These are phyloP conservation scores for Volucella inflata DNA, from an alignment of 2,888 invertebrate species.

Conservation along the genomic window DNA sequence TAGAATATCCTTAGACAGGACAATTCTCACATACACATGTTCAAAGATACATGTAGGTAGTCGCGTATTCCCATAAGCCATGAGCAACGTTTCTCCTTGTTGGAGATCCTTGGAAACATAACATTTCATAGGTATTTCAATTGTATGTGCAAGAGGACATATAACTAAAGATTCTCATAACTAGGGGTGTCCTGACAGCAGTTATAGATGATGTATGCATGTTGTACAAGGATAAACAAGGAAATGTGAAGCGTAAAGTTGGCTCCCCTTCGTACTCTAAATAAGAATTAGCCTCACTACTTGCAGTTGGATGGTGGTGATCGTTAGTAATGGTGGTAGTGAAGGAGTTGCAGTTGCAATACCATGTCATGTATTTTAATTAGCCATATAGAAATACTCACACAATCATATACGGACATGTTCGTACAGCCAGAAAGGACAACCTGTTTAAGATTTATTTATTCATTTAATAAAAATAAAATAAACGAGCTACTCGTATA, in stretches of 20 bases:
- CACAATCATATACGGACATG: too few species aligned
- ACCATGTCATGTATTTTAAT: slow-evolving; percentile 64
- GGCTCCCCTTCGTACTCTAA: slow-evolving; percentile 52
- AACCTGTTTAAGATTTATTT: slow-evolving; percentile 63
- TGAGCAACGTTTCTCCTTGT: slow-evolving; percentile 22
- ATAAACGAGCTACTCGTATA: slow-evolving; percentile 20
- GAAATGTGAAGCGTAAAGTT: slow-evolving; percentile 71
- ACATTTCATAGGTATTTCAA: slow-evolving; percentile 22
- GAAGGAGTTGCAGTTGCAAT: slow-evolving; percentile 55
- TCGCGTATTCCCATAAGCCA: too few species aligned
- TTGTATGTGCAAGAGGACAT: slow-evolving; percentile 54
- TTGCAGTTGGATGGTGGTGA: not conserved
- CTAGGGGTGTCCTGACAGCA: slow-evolving; percentile 69
- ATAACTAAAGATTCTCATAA: slow-evolving; percentile 69
- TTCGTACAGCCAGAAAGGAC: not conserved
- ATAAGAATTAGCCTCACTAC: slow-evolving; percentile 65
- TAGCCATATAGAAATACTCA: slow-evolving; percentile 33
- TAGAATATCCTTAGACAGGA: slow-evolving; percentile 53
- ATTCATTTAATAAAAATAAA: slow-evolving; percentile 63
- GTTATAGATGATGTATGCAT: slow-evolving; percentile 64
- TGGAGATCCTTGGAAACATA: slow-evolving; percentile 60
- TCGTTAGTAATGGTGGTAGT: slow-evolving; percentile 20
- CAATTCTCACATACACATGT: slow-evolving; percentile 15
- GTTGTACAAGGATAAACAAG: slow-evolving; percentile 71
- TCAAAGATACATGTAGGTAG: too few species aligned